Percentiles rank a stretch among this genome's conserved stretches.
These are phyloP conservation scores for Eulemur macaco DNA, from an alignment of 2,113 vertebrate genomes.

Conservation along the genomic window DNA sequence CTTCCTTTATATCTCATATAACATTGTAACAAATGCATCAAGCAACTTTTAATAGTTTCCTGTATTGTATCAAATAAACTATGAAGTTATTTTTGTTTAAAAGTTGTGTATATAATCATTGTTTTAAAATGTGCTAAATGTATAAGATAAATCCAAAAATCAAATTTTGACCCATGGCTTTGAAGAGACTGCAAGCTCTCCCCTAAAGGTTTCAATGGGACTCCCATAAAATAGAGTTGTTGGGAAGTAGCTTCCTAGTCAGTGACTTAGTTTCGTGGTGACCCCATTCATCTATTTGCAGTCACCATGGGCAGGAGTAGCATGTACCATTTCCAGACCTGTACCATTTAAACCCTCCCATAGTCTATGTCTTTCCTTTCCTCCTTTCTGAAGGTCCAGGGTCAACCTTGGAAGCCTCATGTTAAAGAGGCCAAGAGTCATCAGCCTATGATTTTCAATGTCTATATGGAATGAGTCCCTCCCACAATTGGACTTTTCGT, in stretches of 20 bases:
- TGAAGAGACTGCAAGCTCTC: not conserved
- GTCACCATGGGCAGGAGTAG: not conserved
- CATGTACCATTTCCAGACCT: not conserved
- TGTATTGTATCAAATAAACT: not conserved
- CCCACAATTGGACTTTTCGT: accelerated
- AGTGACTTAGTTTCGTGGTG: not conserved
- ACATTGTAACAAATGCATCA: not conserved
- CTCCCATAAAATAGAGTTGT: accelerated
- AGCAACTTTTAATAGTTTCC: not conserved
- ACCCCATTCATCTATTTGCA: not conserved
- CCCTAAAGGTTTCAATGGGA: not conserved
- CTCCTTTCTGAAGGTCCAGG: not conserved
- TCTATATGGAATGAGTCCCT: not conserved
- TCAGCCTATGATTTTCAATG: not conserved
- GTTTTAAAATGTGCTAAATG: not conserved
- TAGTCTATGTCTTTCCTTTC: not conserved
- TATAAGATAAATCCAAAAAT: not conserved
- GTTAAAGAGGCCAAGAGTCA: not conserved
- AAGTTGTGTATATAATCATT: not conserved
- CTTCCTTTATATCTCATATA: not conserved
- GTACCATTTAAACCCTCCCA: not conserved
- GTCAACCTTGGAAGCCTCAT: not conserved
- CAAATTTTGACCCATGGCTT: not conserved
- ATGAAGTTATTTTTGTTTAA: not conserved
- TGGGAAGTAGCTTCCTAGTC: not conserved